phyloP scores from a whole-genome alignment of 1,140 invertebrate genomes.

The Theocolax elegans region DNA sequence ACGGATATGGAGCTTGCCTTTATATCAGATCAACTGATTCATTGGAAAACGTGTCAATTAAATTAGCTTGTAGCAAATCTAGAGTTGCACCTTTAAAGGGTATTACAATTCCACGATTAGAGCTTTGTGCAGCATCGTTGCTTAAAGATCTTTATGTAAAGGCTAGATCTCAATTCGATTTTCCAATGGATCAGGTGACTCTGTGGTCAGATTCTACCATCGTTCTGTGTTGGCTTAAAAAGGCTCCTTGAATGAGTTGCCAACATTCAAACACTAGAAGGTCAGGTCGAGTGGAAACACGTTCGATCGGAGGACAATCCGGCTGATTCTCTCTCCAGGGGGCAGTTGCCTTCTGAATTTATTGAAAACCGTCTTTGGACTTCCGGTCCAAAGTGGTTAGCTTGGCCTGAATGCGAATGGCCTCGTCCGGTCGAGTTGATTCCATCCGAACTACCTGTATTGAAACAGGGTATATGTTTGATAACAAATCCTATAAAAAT shows the following conservation, averaged over 20 bases:
- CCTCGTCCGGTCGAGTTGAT: neutral
- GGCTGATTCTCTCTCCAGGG: too few species aligned
- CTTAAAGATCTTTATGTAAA: neutral
- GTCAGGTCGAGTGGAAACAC: too few species aligned
- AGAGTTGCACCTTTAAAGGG: constrained; percentile 8
- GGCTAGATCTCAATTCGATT: too few species aligned
- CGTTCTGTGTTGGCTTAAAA: too few species aligned
- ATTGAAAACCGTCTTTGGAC: too few species aligned
- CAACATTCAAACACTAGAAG: too few species aligned
- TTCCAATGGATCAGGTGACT: too few species aligned
- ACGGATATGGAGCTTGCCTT: constrained; percentile 28
- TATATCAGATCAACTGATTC: constrained; percentile 20
- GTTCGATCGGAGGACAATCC: too few species aligned
- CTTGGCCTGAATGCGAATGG: neutral
- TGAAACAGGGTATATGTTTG: neutral
- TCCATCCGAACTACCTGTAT: neutral
- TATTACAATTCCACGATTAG: neutral
- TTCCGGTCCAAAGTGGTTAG: too few species aligned
- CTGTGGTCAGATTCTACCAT: too few species aligned
- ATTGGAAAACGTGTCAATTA: neutral
- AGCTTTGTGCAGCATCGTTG: neutral
- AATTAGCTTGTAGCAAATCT: neutral
- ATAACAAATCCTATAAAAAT: neutral
- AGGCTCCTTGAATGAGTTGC: too few species aligned
- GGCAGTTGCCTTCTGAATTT: too few species aligned